Percentiles rank a stretch among this genome's conserved stretches.
phyloP scores from a whole-genome alignment of 35 echinoderm and acorn worm genomes.

The Apostichopus japonicus region DNA sequence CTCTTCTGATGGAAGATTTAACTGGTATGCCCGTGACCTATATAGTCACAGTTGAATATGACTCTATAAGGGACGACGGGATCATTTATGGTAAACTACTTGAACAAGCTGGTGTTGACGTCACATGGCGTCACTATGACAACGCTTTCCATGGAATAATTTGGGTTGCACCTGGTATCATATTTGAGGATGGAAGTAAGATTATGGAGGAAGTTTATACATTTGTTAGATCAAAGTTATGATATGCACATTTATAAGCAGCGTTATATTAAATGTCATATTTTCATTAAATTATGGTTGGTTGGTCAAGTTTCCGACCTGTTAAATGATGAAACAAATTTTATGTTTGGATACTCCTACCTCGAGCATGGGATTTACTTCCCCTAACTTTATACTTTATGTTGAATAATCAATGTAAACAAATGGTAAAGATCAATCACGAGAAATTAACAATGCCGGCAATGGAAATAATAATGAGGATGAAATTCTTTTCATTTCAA shows the following conservation, averaged over 20 bases:
- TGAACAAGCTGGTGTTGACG: slow-evolving; percentile 59
- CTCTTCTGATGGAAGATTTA: slow-evolving; percentile 63
- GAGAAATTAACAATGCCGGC: no score
- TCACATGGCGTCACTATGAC: slow-evolving; percentile 75
- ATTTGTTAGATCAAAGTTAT: not conserved
- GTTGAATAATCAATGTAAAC: no score
- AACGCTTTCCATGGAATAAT: slow-evolving; percentile 82
- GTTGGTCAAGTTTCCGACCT: no score
- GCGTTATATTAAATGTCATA: no score
- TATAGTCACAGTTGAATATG: slow-evolving; percentile 75
- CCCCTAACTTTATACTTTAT: no score
- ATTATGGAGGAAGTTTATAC: slow-evolving; percentile 3
- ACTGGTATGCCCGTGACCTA: slow-evolving; percentile 74
- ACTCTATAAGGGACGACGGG: slow-evolving; percentile 81
- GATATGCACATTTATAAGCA: not conserved
- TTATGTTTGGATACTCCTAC: no score
- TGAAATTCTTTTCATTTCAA: no score
- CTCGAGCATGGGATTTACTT: no score
- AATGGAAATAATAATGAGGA: no score
- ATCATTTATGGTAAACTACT: slow-evolving; percentile 73
- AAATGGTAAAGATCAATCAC: no score
- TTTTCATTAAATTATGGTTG: no score
- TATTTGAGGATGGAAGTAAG: not conserved
- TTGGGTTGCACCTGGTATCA: slow-evolving; percentile 9
- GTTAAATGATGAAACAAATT: no score